Percentiles rank a stretch among this genome's conserved stretches.
Evolutionary conservation across 1,140 invertebrate species (phyloP).

Genomic region (Saccostrea glomerata): DNA sequence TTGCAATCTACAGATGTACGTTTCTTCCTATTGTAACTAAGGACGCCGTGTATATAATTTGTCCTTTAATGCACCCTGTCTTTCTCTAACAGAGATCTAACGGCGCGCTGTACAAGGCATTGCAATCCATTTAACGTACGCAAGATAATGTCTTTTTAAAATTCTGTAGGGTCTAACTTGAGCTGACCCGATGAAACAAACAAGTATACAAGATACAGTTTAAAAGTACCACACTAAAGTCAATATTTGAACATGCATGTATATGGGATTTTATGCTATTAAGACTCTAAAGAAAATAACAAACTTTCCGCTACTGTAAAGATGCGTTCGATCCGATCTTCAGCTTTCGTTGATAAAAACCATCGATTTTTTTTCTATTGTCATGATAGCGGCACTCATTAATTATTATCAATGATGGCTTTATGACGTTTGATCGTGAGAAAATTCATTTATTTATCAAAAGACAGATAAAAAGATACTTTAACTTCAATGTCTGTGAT

Average conservation of each 20-base stretch:
- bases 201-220: slow-evolving; percentile 27
- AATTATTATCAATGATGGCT: slow-evolving; percentile 6
- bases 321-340: background rate
- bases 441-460: background rate
- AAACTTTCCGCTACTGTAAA: slow-evolving; percentile 7
- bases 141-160: slow-evolving; percentile 39
- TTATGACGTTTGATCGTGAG: background rate
- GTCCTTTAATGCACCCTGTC: slow-evolving; percentile 32
- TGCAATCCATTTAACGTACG: slow-evolving; percentile 24
- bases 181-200: slow-evolving; percentile 37
- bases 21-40: slow-evolving; percentile 29
- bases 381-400: slow-evolving; percentile 1
- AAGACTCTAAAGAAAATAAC: background rate
- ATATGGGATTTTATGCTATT: background rate
- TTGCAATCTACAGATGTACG: slow-evolving; percentile 2
- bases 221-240: slow-evolving; percentile 24
- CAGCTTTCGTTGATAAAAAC: slow-evolving; percentile 18
- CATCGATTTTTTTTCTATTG: slow-evolving; percentile 22
- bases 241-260: slow-evolving; percentile 5
- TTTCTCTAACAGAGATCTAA: slow-evolving; percentile 18
- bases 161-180: background rate
- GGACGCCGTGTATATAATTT: slow-evolving; percentile 12
- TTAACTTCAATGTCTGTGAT: background rate
- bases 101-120: slow-evolving; percentile 1
- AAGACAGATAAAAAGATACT: background rate